Percentiles rank a stretch among this genome's conserved stretches.
Evolutionary conservation across 2,113 vertebrate species (phyloP).

Genomic region (Poecilia latipinna): DNA sequence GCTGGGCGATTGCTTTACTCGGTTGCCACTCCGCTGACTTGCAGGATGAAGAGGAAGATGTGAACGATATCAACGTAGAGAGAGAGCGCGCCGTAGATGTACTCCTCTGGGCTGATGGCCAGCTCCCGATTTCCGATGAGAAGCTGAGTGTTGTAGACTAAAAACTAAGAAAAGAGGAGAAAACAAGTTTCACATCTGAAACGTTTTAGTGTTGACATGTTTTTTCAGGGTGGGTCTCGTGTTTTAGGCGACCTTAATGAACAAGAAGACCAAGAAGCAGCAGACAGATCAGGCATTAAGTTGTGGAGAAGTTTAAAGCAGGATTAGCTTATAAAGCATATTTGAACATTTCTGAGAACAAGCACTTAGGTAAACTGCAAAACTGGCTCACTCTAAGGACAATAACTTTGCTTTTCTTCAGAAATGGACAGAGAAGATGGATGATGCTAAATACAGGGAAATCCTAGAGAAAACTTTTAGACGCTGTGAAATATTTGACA

Average conservation of each 20-base stretch:
- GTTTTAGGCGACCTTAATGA: not conserved
- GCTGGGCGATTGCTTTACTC: conserved; percentile 40
- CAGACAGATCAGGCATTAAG: too few relatives aligned
- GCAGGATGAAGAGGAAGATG: conserved; percentile 92
- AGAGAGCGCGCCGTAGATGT: conserved; percentile 89
- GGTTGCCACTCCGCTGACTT: conserved; percentile 81
- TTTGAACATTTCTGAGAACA: not conserved
- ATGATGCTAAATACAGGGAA: not conserved
- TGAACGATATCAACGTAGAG: conserved; percentile 93
- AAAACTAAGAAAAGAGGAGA: conserved; percentile 80
- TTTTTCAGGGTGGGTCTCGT: not conserved
- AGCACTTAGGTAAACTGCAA: too few relatives aligned
- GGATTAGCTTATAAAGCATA: not conserved
- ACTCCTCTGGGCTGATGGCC: conserved; percentile 91
- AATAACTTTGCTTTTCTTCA: not conserved
- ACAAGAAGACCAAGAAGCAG: not conserved
- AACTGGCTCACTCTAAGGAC: not conserved
- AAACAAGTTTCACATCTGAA: not conserved
- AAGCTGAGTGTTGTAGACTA: conserved; percentile 95
- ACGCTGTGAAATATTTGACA: not conserved
- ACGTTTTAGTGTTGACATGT: not conserved
- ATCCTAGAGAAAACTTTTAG: not conserved
- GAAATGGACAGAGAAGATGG: not conserved
- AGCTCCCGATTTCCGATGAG: conserved; percentile 92
- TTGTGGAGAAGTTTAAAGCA: not conserved